Conservation (phyloP, 1,140 invertebrate species). For the Chironomus striatipennis region DNA sequence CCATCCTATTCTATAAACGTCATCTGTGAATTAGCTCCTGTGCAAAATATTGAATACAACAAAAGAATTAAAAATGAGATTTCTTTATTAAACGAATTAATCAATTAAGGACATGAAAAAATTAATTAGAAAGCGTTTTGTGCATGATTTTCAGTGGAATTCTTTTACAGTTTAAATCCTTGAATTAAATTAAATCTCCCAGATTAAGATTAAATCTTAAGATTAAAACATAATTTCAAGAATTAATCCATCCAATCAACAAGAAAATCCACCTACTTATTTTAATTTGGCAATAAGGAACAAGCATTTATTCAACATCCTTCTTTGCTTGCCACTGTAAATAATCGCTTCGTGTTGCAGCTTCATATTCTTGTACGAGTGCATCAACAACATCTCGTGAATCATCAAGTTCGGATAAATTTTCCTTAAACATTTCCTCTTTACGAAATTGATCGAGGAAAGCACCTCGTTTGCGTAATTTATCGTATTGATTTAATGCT, state of each 20-base stretch:
- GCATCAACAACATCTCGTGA: constrained; percentile 86
- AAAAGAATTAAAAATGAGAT: not conserved
- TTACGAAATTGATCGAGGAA: constrained; percentile 95
- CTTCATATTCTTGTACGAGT: constrained; percentile 51
- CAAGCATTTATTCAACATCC: not conserved
- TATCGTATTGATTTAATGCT: constrained; percentile 81
- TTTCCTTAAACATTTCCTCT: constrained; percentile 85
- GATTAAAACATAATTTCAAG: too few relatives aligned
- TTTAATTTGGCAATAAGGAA: not conserved
- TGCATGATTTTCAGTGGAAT: not conserved
- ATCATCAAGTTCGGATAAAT: constrained; percentile 82
- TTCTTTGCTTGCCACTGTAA: constrained; percentile 40
- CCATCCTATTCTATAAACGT: too few relatives aligned
- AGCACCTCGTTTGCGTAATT: constrained; percentile 87
- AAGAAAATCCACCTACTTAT: not conserved
- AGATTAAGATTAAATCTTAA: not conserved
- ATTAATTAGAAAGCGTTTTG: not conserved
- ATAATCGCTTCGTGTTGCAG: constrained; percentile 81
- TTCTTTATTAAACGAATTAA: constrained; percentile 4
- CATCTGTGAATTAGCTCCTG: not conserved
- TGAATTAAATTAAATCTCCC: too few relatives aligned
- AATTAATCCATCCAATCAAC: too few relatives aligned
- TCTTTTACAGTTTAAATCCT: not conserved
- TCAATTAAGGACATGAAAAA: not conserved
- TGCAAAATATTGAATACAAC: not conserved